Conservation (phyloP, 2,888 invertebrate species). For the Conchocele bisecta region DNA sequence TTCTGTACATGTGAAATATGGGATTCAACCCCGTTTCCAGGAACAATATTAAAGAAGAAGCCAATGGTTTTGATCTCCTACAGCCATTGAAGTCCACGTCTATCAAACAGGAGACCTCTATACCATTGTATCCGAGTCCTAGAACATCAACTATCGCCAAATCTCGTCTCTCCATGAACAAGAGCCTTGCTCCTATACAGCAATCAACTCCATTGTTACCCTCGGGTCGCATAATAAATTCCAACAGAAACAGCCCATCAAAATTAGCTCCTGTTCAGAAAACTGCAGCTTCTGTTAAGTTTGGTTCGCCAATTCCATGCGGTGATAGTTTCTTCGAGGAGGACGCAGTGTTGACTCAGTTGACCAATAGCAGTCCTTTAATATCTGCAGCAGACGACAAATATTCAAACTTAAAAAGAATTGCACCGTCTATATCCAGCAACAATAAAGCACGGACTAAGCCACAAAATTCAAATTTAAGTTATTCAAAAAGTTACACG, state of each 20-base stretch:
- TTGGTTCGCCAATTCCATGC: slow-evolving; percentile 75
- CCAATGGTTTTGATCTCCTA: slow-evolving; percentile 7
- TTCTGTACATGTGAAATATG: too few relatives aligned
- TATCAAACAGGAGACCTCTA: background rate
- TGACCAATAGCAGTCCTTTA: too few relatives aligned
- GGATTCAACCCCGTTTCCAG: slow-evolving; percentile 44
- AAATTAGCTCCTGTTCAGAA: background rate
- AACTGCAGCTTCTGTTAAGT: slow-evolving; percentile 7
- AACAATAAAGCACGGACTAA: background rate
- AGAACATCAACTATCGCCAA: too few relatives aligned
- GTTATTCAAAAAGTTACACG: slow-evolving; percentile 4
- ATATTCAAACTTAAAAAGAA: slow-evolving; percentile 59
- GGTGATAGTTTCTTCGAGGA: slow-evolving; percentile 81
- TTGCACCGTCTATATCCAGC: slow-evolving; percentile 32
- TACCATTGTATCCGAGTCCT: background rate
- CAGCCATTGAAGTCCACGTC: background rate
- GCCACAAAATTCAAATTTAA: background rate
- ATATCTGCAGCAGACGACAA: slow-evolving; percentile 68
- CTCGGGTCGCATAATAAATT: background rate
- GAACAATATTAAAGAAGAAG: slow-evolving; percentile 56
- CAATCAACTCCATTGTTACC: background rate
- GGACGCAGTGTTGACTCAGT: slow-evolving; percentile 67
- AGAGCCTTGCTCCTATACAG: too few relatives aligned
- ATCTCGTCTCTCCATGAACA: too few relatives aligned
- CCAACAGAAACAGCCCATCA: background rate